A percentile compares a stretch with the other conserved stretches of the same genome.
These are phyloP conservation scores for Caenorhabditis japonica DNA, from an alignment of 2,888 invertebrate species.

Conservation along the genomic window DNA sequence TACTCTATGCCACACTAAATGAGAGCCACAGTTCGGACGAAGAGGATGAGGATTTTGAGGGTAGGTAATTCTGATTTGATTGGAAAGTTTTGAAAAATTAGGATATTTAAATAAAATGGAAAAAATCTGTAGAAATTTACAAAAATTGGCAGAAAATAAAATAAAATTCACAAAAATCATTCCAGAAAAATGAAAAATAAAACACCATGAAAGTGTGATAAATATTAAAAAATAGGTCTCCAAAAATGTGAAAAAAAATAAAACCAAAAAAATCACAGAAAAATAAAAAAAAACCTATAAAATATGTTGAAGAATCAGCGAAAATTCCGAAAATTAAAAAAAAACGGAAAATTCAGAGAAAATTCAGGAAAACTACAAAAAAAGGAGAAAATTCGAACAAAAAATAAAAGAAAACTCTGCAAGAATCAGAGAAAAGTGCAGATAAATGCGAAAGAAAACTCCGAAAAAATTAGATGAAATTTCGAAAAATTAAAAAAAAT, in stretches of 20 bases:
- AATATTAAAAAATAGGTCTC: not conserved
- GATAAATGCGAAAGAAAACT: not conserved
- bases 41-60: constrained; percentile 71
- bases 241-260: not conserved
- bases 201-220: too few relatives aligned
- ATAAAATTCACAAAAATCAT: too few relatives aligned
- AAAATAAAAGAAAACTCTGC: not conserved
- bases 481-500: too few relatives aligned
- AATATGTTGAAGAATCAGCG: too few relatives aligned
- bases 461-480: too few relatives aligned
- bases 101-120: not conserved
- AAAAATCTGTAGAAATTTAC: too few relatives aligned
- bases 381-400: not conserved
- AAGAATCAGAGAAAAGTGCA: not conserved
- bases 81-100: not conserved
- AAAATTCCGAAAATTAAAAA: too few relatives aligned
- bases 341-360: too few relatives aligned
- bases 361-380: too few relatives aligned
- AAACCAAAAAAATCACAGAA: not conserved
- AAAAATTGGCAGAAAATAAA: not conserved
- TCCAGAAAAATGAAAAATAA: not conserved
- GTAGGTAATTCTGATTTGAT: constrained; percentile 11
- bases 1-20: constrained; percentile 48
- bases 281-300: not conserved
- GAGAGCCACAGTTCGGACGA: constrained; percentile 65